Percentiles rank a stretch among this genome's conserved stretches.
These are phyloP conservation scores for Holothuria leucospilota DNA, from an alignment of 53 echinoderm and acorn worm genomes.

Conservation along the genomic window DNA sequence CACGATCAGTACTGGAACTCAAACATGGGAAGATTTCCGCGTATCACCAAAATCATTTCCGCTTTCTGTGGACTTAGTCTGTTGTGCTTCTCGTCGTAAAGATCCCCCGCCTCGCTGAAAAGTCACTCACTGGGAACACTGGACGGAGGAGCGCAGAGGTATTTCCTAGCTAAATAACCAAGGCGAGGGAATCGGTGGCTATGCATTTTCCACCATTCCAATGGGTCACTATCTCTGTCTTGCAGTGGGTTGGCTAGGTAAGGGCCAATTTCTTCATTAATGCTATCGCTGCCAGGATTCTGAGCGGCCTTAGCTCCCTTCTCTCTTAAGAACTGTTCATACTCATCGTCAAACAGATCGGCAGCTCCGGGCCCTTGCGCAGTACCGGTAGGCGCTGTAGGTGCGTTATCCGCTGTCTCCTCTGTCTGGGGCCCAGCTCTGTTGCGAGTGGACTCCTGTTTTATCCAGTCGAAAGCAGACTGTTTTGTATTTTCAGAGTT, in stretches of 20 bases:
- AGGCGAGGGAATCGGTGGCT: too few relatives aligned
- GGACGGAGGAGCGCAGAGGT: conserved; percentile 12
- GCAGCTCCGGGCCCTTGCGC: too few relatives aligned
- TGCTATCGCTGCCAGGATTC: background rate
- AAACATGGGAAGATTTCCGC: conserved; percentile 21
- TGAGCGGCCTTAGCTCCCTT: background rate
- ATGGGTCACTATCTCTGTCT: background rate
- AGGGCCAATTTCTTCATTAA: background rate
- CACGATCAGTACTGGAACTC: conserved; percentile 16
- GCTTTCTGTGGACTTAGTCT: conserved; percentile 15
- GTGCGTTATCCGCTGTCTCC: background rate
- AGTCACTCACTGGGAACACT: conserved; percentile 8
- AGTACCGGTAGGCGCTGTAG: background rate
- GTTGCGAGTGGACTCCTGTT: background rate
- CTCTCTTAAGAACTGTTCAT: conserved; percentile 1
- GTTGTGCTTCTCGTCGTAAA: conserved; percentile 25
- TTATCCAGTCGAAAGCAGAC: background rate
- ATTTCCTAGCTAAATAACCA: background rate
- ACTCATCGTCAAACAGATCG: background rate
- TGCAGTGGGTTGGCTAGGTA: background rate
- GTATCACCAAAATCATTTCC: too few relatives aligned
- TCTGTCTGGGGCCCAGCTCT: background rate
- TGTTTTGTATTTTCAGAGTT: too few relatives aligned
- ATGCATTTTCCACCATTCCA: too few relatives aligned
- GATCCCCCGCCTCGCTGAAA: conserved; percentile 19